Conservation (phyloP, 1,140 invertebrate species). For the Homalodisca vitripennis region DNA sequence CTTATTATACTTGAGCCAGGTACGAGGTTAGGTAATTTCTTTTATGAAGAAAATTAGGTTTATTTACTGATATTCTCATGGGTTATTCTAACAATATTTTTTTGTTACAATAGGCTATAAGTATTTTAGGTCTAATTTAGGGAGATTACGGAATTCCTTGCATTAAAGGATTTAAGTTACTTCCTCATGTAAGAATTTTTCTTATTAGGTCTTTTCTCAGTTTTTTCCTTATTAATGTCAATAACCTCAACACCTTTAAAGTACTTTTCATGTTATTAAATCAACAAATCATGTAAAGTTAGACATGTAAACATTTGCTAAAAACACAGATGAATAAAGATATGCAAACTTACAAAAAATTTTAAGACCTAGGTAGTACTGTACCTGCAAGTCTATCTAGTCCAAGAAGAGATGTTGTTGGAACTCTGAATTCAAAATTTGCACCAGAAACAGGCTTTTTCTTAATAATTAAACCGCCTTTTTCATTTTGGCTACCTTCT, state of each 20-base stretch:
- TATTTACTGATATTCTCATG: too few species aligned
- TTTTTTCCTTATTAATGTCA: background rate
- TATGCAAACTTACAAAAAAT: conserved; percentile 13
- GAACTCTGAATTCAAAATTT: conserved; percentile 70
- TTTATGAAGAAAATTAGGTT: too few species aligned
- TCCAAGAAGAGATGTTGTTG: conserved; percentile 74
- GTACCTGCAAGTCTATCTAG: conserved; percentile 79
- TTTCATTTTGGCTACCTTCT: conserved; percentile 70
- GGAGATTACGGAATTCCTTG: too few species aligned
- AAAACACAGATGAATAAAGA: background rate
- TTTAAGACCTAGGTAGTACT: conserved; percentile 7
- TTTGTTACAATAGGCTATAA: too few species aligned
- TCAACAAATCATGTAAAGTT: background rate
- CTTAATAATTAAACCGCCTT: conserved; percentile 81
- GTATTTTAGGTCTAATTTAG: too few species aligned
- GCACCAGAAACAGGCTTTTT: conserved; percentile 64
- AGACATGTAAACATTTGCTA: background rate
- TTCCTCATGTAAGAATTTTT: too few species aligned
- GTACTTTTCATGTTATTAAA: background rate
- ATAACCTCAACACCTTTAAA: background rate
- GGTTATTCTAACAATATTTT: too few species aligned
- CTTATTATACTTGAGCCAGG: too few species aligned
- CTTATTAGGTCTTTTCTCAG: too few species aligned
- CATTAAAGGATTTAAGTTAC: background rate
- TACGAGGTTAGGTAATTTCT: too few species aligned